Percentiles rank a stretch among this genome's conserved stretches.
Conservation (phyloP, 2,113 vertebrate species). For the Plecturocebus donacophilus region DNA sequence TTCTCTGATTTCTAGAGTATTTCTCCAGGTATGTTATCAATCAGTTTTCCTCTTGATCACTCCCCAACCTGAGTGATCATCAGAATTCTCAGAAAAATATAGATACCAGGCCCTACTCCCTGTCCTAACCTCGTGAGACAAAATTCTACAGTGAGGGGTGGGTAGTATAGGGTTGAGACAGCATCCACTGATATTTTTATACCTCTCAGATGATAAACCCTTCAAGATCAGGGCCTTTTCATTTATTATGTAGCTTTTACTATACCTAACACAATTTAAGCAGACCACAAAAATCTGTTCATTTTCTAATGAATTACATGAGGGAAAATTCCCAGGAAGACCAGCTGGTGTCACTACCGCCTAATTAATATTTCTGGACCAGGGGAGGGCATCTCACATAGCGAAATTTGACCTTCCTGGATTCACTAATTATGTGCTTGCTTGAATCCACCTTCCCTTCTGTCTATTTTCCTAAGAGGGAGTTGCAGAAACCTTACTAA, state of each 20-base stretch:
- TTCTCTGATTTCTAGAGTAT: not conserved
- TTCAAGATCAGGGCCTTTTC: not conserved
- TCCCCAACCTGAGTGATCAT: not conserved
- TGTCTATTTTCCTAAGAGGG: not conserved
- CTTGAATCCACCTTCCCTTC: not conserved
- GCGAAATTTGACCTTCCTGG: not conserved
- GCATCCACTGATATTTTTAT: not conserved
- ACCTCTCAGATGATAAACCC: not conserved
- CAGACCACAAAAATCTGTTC: not conserved
- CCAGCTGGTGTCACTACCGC: slow-evolving; percentile 75
- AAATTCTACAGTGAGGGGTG: not conserved
- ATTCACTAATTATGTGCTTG: not conserved
- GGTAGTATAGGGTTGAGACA: not conserved
- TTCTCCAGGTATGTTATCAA: not conserved
- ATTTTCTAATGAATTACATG: not conserved
- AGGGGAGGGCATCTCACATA: not conserved
- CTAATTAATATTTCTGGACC: slow-evolving; percentile 65
- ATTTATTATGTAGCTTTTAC: not conserved
- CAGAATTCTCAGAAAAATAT: slow-evolving; percentile 10
- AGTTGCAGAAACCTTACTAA: not conserved
- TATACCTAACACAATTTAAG: not conserved
- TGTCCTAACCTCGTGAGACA: not conserved
- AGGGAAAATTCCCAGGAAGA: slow-evolving; percentile 58
- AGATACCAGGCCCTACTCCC: not conserved
- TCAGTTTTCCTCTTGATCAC: not conserved